Evolutionary conservation across 2,797 vertebrate genomes (phyloP).

Genomic region (Callimico goeldii): DNA sequence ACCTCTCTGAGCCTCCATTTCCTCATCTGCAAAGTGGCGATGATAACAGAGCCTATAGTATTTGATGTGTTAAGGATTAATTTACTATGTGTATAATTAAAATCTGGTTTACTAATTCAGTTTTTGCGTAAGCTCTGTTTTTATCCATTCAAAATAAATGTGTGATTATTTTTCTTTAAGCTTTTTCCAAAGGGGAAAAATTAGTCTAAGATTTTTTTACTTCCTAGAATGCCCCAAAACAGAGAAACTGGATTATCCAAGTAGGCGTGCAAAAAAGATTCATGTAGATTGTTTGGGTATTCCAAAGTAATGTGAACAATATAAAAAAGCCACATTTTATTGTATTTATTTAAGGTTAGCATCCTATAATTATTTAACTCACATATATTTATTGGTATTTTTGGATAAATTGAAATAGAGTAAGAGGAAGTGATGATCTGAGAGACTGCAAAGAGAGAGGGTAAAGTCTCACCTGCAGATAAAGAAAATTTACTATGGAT

Average conservation of each 20-base stretch:
- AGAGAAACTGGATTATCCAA: not conserved
- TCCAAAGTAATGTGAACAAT: not conserved
- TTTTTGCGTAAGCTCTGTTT: not conserved
- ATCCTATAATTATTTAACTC: conserved; percentile 28
- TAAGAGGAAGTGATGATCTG: not conserved
- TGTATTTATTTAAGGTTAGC: not conserved
- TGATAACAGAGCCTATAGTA: not conserved
- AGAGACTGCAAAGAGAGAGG: not conserved
- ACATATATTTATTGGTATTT: not conserved
- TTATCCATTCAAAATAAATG: conserved; percentile 14
- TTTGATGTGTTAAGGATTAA: not conserved
- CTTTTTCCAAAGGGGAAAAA: not conserved
- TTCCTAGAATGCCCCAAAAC: not conserved
- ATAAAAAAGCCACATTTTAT: conserved; percentile 1
- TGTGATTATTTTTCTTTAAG: not conserved
- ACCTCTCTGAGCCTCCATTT: not conserved
- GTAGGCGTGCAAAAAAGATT: not conserved
- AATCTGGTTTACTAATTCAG: not conserved
- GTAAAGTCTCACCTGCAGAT: not conserved
- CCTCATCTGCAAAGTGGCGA: not conserved
- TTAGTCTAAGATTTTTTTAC: not conserved
- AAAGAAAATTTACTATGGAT: conserved; percentile 1
- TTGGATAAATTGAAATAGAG: not conserved
- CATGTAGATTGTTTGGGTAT: not conserved
- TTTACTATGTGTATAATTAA: not conserved